These are phyloP conservation scores for Sebastes minor DNA, from an alignment of 2,797 vertebrate genomes.

Conservation along the genomic window DNA sequence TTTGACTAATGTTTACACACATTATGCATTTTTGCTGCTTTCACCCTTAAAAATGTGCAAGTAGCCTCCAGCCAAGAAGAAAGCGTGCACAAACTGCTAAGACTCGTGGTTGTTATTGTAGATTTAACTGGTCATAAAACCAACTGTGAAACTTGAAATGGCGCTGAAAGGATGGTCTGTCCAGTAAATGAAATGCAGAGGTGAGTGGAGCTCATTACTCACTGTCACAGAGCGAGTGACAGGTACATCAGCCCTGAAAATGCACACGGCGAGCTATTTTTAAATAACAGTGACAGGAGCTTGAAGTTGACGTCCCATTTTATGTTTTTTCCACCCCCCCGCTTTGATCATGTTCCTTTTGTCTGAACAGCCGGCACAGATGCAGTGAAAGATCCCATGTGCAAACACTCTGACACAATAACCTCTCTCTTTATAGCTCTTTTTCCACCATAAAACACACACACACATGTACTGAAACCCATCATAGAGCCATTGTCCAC, in stretches of 20 bases:
- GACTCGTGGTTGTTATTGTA: neutral
- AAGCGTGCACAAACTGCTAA: neutral
- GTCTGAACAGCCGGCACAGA: conserved; percentile 52
- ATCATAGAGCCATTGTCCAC: conserved; percentile 35
- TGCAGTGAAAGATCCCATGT: conserved; percentile 34
- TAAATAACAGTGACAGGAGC: conserved; percentile 47
- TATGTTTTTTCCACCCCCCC: conserved; percentile 4
- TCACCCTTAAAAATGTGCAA: neutral
- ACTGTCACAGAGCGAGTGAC: conserved; percentile 58
- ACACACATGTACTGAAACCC: neutral
- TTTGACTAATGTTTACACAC: neutral
- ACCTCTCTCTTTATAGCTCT: conserved; percentile 13
- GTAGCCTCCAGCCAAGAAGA: too few relatives aligned
- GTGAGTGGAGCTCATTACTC: conserved; percentile 69
- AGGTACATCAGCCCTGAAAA: conserved; percentile 55
- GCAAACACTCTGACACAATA: conserved; percentile 33
- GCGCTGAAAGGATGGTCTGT: neutral
- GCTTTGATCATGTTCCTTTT: neutral
- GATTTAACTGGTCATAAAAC: neutral
- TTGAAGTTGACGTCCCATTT: conserved; percentile 22
- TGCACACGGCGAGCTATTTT: conserved; percentile 46
- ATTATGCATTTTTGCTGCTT: neutral
- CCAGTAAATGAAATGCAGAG: conserved; percentile 50
- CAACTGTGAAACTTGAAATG: conserved; percentile 5
- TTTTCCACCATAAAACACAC: conserved; percentile 1